Percentiles rank a stretch among this genome's conserved stretches.
Conservation (phyloP, 2,797 vertebrate genomes). For the Tenualosa ilisha region DNA sequence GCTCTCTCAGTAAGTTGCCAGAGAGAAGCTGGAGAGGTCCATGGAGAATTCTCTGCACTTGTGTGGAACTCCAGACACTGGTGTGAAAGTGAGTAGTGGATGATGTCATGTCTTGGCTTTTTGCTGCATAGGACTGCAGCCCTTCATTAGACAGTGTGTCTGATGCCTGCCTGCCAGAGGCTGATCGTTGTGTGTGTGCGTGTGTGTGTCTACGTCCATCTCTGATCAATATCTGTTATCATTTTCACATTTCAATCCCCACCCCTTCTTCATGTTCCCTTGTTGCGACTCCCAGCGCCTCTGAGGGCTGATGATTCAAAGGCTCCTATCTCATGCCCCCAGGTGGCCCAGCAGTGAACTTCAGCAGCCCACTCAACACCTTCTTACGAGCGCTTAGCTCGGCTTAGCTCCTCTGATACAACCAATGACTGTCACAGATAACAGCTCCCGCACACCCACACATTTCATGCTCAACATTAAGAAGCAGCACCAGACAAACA, state of each 20-base stretch:
- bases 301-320: background rate
- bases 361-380: conserved; percentile 14
- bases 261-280: background rate
- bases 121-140: background rate
- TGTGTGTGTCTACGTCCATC: background rate
- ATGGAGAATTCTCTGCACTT: background rate
- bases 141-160: background rate
- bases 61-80: background rate
- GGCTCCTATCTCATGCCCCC: conserved; percentile 21
- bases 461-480: conserved; percentile 2
- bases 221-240: background rate
- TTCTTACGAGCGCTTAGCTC: conserved; percentile 17
- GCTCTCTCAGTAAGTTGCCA: background rate
- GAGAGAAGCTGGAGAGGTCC: background rate
- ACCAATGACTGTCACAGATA: conserved; percentile 16
- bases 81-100: background rate
- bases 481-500: background rate
- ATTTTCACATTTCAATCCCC: conserved; percentile 5
- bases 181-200: background rate
- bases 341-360: conserved; percentile 22
- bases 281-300: background rate
- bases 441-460: background rate
- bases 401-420: conserved; percentile 11
- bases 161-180: background rate
- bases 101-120: background rate